Conservation (phyloP, 2,113 vertebrate species). For the Panthera leo region DNA sequence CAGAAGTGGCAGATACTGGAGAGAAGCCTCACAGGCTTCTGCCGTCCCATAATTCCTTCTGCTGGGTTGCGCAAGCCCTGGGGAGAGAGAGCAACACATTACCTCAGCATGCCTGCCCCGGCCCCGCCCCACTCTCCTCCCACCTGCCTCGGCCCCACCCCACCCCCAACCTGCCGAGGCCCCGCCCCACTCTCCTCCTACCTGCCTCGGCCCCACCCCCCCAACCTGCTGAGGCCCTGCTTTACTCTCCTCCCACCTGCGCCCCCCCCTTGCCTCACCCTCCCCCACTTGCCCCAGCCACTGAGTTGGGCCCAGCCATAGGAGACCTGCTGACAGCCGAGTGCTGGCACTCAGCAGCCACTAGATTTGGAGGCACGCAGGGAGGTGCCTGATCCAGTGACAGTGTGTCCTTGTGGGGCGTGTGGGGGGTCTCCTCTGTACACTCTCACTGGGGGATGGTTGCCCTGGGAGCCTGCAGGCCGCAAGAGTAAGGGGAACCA, state of each 20-base stretch:
- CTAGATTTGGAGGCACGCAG: not conserved
- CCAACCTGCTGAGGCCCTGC: no score
- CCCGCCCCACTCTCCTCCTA: not conserved
- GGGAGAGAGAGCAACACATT: no score
- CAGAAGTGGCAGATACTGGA: not conserved
- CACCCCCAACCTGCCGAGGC: no score
- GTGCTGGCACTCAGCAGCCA: not conserved
- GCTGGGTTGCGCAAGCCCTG: not conserved
- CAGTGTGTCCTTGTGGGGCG: not conserved
- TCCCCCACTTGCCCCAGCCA: not conserved
- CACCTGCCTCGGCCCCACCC: no score
- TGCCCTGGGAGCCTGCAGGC: not conserved
- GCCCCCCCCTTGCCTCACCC: no score
- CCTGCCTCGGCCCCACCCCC: no score
- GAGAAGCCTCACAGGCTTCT: no score
- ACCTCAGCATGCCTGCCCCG: no score
- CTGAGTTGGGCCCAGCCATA: not conserved
- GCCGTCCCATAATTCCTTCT: not conserved
- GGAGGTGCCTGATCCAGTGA: not conserved
- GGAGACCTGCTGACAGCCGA: not conserved
- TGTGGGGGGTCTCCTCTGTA: not conserved
- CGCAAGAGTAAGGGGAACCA: no score
- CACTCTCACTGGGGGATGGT: not conserved
- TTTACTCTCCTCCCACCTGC: no score
- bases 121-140: not conserved